Evolutionary conservation across 2,797 vertebrate genomes (phyloP), one percentile per base, ranked within the genome.

Genomic region (Phaenicophaeus curvirostris): DNA sequence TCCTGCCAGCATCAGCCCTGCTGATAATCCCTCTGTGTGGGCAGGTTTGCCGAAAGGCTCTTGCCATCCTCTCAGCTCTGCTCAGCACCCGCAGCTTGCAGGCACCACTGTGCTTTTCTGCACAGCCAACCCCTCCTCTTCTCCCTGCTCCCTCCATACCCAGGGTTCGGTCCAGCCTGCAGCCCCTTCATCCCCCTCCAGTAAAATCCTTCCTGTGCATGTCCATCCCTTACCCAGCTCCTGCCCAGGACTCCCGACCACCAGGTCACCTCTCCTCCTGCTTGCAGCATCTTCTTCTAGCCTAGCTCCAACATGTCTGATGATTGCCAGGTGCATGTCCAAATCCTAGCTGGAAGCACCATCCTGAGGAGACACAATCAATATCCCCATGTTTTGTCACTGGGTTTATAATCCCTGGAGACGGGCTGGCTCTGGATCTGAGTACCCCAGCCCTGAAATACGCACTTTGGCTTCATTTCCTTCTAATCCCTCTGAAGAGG

Each of bases 111-210:
- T 9, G 31, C 39, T 63, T 62, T 85, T 58, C 66, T 41, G 39
- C 54, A 15, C 44, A 31, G 25, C 35, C 44, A 48, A 20, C 20
- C 46, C 46, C 30, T 55, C 61, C 18, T 51, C 11, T 23, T 31
- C 54, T 35, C n/a, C 59, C 2, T 0, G 30, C 7, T 63, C 25
- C n/a, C 11, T 11, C 35, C 1, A 0, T 23, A 21, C 16, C 4
- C 18, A 3, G 15, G 44, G 48, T 28, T 46, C 24, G 6, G 42
- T 25, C 37, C 58, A 37, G 62, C 48, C 21, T 0, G 0, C 37
- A 58, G 28, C 8, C 48, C 33, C 37, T 51, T 73, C 33, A 28
- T 53, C 66, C n/a, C 6, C 4, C 35, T 15, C 20, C 15, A 8
- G 24, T 46, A 51, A 68, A 80, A 76, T 58, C 7, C 61, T 55